phyloP scores from a whole-genome alignment of 2,888 invertebrate genomes.

The Phymatocera aterrima region DNA sequence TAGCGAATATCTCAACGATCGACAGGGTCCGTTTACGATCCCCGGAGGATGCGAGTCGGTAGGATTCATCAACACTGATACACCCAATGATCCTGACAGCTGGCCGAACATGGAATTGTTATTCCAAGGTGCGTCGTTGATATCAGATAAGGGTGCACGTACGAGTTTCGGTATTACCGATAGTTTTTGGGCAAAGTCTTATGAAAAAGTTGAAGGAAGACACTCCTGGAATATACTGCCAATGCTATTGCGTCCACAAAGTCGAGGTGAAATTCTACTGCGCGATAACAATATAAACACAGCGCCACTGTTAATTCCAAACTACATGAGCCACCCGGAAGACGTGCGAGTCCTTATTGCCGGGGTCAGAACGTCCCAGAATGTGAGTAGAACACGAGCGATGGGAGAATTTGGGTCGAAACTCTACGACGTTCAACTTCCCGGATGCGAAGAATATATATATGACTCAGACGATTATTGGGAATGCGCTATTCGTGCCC shows the following conservation, averaged over 20 bases:
- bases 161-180: constrained; percentile 78
- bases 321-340: constrained; percentile 81
- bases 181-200: constrained; percentile 77
- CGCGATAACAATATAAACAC: constrained; percentile 80
- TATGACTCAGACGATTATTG: constrained; percentile 84
- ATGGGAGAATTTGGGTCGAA: constrained; percentile 79
- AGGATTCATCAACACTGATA: constrained; percentile 80
- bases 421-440: constrained; percentile 77
- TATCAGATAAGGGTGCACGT: constrained; percentile 75
- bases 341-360: constrained; percentile 81
- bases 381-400: constrained; percentile 79
- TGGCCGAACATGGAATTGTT: constrained; percentile 83
- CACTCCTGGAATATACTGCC: constrained; percentile 80
- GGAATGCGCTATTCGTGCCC: constrained; percentile 81
- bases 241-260: constrained; percentile 82
- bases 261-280: constrained; percentile 82
- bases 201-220: constrained; percentile 76
- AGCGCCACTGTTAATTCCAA: constrained; percentile 82
- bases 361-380: constrained; percentile 78
- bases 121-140: constrained; percentile 78
- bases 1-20: constrained; percentile 77
- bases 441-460: constrained; percentile 78
- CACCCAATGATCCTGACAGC: constrained; percentile 76
- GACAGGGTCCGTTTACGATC: constrained; percentile 78
- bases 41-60: constrained; percentile 83